phyloP scores from a whole-genome alignment of 2,797 vertebrate species.

The Chrosomus eos region DNA sequence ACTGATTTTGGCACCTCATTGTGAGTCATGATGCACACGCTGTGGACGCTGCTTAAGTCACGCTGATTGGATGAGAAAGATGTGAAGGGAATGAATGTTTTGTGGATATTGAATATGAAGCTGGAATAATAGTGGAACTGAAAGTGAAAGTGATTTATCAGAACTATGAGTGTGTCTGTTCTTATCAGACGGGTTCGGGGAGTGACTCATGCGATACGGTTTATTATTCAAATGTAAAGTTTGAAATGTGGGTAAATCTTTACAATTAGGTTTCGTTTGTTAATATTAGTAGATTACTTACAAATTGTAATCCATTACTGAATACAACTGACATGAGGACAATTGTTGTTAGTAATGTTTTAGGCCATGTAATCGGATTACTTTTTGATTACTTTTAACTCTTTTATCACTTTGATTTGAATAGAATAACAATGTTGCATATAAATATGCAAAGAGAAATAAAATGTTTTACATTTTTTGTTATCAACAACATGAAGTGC shows the following conservation, averaged over 20 bases:
- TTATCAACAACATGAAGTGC: neutral
- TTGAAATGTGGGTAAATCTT: neutral
- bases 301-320: neutral
- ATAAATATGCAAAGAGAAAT: neutral
- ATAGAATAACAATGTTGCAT: neutral
- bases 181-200: slow-evolving; percentile 7
- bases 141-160: slow-evolving; percentile 45
- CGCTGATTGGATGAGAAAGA: slow-evolving; percentile 71
- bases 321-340: neutral
- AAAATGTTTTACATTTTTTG: neutral
- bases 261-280: neutral
- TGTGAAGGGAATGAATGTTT: slow-evolving; percentile 14
- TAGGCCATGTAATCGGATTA: neutral
- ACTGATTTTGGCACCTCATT: slow-evolving; percentile 84
- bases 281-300: neutral
- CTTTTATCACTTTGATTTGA: neutral
- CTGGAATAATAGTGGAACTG: neutral
- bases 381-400: neutral
- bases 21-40: slow-evolving; percentile 70
- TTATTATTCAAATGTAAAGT: neutral
- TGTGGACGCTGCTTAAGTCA: slow-evolving; percentile 64
- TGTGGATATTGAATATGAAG: neutral
- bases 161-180: slow-evolving; percentile 5
- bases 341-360: neutral
- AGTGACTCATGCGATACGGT: slow-evolving; percentile 13